Evolutionary conservation across 2,113 vertebrate genomes (phyloP).

Genomic region (Thryonomys swinderianus): DNA sequence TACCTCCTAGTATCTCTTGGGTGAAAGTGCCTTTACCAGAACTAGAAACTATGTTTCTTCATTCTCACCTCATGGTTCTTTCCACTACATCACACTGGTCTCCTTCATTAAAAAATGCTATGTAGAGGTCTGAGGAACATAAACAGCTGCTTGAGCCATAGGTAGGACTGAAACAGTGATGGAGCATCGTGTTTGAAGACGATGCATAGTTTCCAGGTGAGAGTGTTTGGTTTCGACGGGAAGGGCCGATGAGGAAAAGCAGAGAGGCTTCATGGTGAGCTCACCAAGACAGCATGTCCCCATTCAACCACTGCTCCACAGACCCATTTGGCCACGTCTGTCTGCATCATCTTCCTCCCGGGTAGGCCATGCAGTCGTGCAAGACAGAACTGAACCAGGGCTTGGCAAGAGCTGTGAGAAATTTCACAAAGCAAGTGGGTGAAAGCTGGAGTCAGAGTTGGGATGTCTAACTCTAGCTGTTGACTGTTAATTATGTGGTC

Average conservation of each 20-base stretch:
- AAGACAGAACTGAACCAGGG: slow-evolving; percentile 30
- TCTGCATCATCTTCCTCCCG: slow-evolving; percentile 52
- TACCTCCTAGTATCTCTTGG: background rate
- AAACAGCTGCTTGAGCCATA: slow-evolving; percentile 44
- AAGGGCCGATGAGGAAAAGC: slow-evolving; percentile 55
- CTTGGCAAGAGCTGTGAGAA: slow-evolving; percentile 77
- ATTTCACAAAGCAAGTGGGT: slow-evolving; percentile 26
- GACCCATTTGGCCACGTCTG: slow-evolving; percentile 38
- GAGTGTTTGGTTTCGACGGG: slow-evolving; percentile 72
- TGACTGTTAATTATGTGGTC: background rate
- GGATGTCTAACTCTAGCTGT: background rate
- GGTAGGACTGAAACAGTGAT: background rate
- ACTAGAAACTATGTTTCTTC: slow-evolving; percentile 29
- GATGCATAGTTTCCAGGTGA: slow-evolving; percentile 82
- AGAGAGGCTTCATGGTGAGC: slow-evolving; percentile 64
- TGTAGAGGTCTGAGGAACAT: slow-evolving; percentile 53
- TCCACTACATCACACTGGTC: slow-evolving; percentile 65
- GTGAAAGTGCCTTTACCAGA: background rate
- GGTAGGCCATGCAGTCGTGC: background rate
- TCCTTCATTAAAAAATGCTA: slow-evolving; percentile 61
- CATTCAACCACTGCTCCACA: slow-evolving; percentile 46
- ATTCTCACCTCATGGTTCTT: slow-evolving; percentile 51
- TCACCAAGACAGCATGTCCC: slow-evolving; percentile 68
- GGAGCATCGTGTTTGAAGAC: slow-evolving; percentile 23
- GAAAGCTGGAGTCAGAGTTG: slow-evolving; percentile 11